phyloP scores from a whole-genome alignment of 2,888 invertebrate genomes.

The Eupithecia inturbata region DNA sequence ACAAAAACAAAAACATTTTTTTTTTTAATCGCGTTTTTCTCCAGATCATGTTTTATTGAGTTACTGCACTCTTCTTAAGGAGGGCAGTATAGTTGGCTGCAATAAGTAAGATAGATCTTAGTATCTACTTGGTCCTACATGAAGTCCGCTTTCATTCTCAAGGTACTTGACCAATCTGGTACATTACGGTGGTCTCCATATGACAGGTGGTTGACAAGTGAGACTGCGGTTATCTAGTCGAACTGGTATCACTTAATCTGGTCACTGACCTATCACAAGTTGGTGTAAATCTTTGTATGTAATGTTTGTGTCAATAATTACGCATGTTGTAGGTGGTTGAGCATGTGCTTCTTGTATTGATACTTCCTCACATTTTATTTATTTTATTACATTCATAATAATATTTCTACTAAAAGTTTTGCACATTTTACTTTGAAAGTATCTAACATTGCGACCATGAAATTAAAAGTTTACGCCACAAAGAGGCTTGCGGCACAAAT shows the following conservation, averaged over 20 bases:
- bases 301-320: background rate
- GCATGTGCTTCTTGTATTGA: background rate
- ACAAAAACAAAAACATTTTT: no score
- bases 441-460: background rate
- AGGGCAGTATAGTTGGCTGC: no score
- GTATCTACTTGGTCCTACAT: background rate
- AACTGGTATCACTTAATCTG: constrained; percentile 10
- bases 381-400: background rate
- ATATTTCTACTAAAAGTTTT: background rate
- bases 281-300: background rate
- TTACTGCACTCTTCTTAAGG: no score
- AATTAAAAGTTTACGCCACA: background rate
- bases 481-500: background rate
- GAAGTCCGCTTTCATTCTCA: background rate
- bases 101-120: background rate
- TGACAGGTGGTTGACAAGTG: constrained; percentile 8
- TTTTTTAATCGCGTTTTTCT: no score
- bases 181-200: background rate
- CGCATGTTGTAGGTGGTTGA: background rate
- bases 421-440: background rate
- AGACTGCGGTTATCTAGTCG: constrained; percentile 2
- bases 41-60: no score
- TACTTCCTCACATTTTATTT: background rate
- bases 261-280: constrained; percentile 10
- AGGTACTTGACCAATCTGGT: background rate